These are phyloP conservation scores for Morone saxatilis DNA, from an alignment of 2,113 vertebrate species.

Conservation along the genomic window DNA sequence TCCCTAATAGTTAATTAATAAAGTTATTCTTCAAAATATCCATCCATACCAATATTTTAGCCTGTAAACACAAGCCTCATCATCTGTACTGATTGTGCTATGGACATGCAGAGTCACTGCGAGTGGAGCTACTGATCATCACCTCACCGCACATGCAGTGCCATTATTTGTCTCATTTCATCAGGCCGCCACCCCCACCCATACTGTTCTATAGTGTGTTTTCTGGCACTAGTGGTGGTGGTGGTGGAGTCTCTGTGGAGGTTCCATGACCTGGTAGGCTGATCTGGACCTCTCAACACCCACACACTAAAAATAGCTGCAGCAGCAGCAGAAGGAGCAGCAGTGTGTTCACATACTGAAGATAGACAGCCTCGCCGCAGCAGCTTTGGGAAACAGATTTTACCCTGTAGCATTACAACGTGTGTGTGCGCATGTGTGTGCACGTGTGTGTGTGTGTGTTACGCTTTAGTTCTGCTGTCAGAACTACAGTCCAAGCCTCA, in stretches of 20 bases:
- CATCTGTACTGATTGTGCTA: too few relatives aligned
- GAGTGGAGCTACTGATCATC: too few relatives aligned
- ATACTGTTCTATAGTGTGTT: conserved; percentile 16
- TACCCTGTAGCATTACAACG: neutral
- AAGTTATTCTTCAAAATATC: too few relatives aligned
- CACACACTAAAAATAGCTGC: conserved; percentile 66
- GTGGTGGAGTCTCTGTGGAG: conserved; percentile 41
- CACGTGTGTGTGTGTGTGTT: too few relatives aligned
- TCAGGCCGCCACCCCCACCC: conserved; percentile 5
- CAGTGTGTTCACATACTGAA: conserved; percentile 13
- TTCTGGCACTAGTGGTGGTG: conserved; percentile 32
- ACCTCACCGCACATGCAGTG: neutral
- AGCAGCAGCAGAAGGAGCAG: conserved; percentile 27
- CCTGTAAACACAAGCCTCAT: too few relatives aligned
- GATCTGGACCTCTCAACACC: conserved; percentile 63
- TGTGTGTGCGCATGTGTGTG: neutral
- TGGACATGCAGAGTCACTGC: too few relatives aligned
- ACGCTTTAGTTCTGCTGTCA: neutral
- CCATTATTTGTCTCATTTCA: conserved; percentile 25
- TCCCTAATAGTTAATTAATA: too few relatives aligned
- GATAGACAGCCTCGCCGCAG: conserved; percentile 14
- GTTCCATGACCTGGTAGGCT: conserved; percentile 55
- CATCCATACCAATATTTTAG: too few relatives aligned
- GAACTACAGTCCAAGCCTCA: neutral
- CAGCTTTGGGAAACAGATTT: conserved; percentile 25